Base-by-base conservation (phyloP, 2,797 vertebrate species). In the Tamandua tetradactyla region DNA sequence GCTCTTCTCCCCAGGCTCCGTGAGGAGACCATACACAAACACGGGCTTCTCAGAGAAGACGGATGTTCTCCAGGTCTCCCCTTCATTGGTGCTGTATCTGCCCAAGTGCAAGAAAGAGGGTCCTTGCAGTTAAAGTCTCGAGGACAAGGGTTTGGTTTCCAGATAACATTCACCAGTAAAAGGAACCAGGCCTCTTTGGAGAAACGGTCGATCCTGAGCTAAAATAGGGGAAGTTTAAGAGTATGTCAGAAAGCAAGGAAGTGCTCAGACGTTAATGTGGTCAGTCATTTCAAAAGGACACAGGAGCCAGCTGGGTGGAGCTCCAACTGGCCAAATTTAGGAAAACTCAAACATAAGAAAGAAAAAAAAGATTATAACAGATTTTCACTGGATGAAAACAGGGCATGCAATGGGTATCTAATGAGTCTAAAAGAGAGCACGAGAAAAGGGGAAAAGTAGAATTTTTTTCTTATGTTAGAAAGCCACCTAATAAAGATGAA, bases 1-100 rank as follows among this genome's bases (percentile, higher is more conserved):
- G 98, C 99, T 99, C 96, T 99, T 99, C 98, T 99, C 99, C 0
- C 99, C 99, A 0, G 99, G 99, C 96, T 99, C 99, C 0, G 99
- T 99, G 85, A 99, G 98, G 55, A 99, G 98, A 71, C 99, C 99
- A 0, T 99, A 99, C 32, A 99, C 99, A 0, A 99, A 99, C 95
- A 99, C 98, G 0, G 99, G 98, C 91, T 98, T 98, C 68, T 99
- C 98, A 0, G 99, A 99, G 98, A 99, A 99, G 52, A 98, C 96
- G 93, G 99, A 99, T 0, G 98, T 98, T 1, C 98, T 99, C 99
- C 99, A 99, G 0, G 99, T 99, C 98, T 99, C 99, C 3, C 99
- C 99, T 97, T 99, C 99, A 0, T 99, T 99, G 72, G 99, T 99
- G 97, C 99, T 99, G 97, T 99, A 99, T 96, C 99, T 99, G 98